Percentiles rank a stretch among this genome's conserved stretches.
Evolutionary conservation across 2,888 invertebrate species (phyloP).

Genomic region (Pediacus dermestoides): DNA sequence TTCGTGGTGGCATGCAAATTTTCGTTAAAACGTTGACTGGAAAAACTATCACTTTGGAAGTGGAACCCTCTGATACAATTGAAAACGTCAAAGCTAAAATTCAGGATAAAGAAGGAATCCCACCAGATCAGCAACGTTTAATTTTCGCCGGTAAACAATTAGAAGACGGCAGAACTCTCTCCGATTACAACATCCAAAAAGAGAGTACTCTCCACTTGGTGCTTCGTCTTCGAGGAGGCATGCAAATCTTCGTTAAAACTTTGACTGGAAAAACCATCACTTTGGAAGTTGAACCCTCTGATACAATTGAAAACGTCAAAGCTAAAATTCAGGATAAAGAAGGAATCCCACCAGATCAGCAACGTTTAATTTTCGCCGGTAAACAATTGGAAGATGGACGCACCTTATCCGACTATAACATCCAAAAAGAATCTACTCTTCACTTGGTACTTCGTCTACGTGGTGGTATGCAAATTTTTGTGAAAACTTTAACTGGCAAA

Average conservation of each 20-base stretch:
- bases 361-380: slow-evolving; percentile 85
- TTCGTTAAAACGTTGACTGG: slow-evolving; percentile 59
- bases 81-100: slow-evolving; percentile 93
- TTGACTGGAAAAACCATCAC: slow-evolving; percentile 90
- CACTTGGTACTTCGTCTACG: slow-evolving; percentile 90
- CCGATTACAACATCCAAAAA: slow-evolving; percentile 13
- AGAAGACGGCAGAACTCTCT: slow-evolving; percentile 10
- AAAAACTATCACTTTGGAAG: slow-evolving; percentile 57
- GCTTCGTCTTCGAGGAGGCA: slow-evolving; percentile 68
- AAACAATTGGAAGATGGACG: slow-evolving; percentile 93
- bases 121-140: slow-evolving; percentile 52
- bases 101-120: slow-evolving; percentile 87
- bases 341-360: slow-evolving; percentile 86
- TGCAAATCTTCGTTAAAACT: slow-evolving; percentile 94
- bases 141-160: slow-evolving; percentile 12
- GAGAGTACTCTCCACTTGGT: slow-evolving; percentile 41
- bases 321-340: slow-evolving; percentile 89
- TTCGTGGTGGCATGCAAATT: slow-evolving; percentile 68
- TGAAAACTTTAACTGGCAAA: slow-evolving; percentile 90
- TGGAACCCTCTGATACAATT: slow-evolving; percentile 81
- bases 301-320: slow-evolving; percentile 92
- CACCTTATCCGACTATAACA: slow-evolving; percentile 89
- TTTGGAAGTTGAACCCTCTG: slow-evolving; percentile 85
- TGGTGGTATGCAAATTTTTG: slow-evolving; percentile 97
- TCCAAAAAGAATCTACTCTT: slow-evolving; percentile 91